phyloP scores from a whole-genome alignment of 2,888 invertebrate species.

The Heliconius cydno region DNA sequence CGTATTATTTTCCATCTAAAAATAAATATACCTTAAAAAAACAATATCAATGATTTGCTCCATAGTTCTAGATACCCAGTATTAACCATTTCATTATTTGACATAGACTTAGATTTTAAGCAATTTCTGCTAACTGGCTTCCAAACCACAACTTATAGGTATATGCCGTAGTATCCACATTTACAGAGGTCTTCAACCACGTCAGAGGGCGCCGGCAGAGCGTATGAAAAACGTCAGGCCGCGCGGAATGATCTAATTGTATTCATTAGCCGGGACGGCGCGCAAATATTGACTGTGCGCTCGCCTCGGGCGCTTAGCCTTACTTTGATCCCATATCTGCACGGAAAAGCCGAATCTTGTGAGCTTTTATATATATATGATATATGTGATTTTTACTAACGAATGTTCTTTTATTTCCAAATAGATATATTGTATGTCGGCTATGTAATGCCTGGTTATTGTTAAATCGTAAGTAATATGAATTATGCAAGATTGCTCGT shows the following conservation, averaged over 20 bases:
- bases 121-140: neutral
- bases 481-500: neutral
- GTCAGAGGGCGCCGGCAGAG: slow-evolving; percentile 69
- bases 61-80: neutral
- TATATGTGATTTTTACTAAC: slow-evolving; percentile 26
- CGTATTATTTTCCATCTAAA: too few species aligned
- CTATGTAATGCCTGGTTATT: neutral
- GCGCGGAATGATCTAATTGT: slow-evolving; percentile 84
- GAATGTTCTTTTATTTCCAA: slow-evolving; percentile 10
- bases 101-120: neutral
- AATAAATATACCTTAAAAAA: neutral
- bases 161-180: slow-evolving; percentile 64
- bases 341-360: slow-evolving; percentile 35
- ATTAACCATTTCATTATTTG: neutral
- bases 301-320: slow-evolving; percentile 55
- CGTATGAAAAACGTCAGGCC: slow-evolving; percentile 82
- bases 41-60: neutral
- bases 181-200: slow-evolving; percentile 66
- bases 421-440: neutral
- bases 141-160: slow-evolving; percentile 41
- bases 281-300: slow-evolving; percentile 79
- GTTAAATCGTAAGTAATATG: neutral
- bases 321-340: slow-evolving; percentile 47
- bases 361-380: slow-evolving; percentile 5
- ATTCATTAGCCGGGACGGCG: slow-evolving; percentile 81